Evolutionary conservation across 2,888 invertebrate species (phyloP).

Genomic region (Eilema griseolum): DNA sequence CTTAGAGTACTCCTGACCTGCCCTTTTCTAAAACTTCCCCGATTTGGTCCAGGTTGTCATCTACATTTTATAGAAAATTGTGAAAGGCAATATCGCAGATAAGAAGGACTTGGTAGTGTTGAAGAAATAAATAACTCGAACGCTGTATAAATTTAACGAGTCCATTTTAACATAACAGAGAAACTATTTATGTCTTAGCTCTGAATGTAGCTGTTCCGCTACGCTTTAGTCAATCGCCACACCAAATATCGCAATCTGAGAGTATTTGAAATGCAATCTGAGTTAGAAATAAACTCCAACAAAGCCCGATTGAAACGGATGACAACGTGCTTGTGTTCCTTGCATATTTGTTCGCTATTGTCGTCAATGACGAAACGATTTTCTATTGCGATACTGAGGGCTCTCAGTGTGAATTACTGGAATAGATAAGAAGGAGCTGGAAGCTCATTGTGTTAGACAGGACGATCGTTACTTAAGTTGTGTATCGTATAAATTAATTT

Average conservation of each 20-base stretch:
- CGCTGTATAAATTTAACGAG: background rate
- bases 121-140: background rate
- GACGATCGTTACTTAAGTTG: background rate
- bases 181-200: background rate
- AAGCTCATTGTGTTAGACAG: background rate
- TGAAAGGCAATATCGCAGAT: no score
- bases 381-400: conserved; percentile 2
- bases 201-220: background rate
- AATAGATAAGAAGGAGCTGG: background rate
- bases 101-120: background rate
- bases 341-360: conserved; percentile 7
- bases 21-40: no score
- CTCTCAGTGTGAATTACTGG: background rate
- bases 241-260: background rate
- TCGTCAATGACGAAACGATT: conserved; percentile 6
- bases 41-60: no score
- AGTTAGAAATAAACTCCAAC: conserved; percentile 1
- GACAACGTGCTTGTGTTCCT: conserved; percentile 5
- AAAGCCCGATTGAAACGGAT: conserved; percentile 4
- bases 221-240: background rate
- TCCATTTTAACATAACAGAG: background rate
- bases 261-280: conserved; percentile 9
- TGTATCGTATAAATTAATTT: background rate
- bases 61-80: no score
- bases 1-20: no score